These are phyloP conservation scores for Pristionchus fissidentatus DNA, from an alignment of 2,888 invertebrate species.

Conservation along the genomic window DNA sequence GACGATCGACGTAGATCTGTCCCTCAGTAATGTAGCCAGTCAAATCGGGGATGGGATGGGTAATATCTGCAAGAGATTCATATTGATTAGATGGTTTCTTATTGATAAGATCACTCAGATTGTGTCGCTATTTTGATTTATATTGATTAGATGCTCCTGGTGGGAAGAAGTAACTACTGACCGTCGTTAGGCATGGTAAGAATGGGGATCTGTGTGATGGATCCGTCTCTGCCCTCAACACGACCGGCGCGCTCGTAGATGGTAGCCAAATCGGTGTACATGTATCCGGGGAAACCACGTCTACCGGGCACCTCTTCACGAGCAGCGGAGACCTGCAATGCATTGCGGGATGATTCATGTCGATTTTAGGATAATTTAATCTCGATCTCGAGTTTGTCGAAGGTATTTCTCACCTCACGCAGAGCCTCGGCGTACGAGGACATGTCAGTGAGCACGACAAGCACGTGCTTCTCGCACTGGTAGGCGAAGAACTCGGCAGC, in stretches of 20 bases:
- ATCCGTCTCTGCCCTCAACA: conserved; percentile 97
- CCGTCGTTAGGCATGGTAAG: conserved; percentile 99
- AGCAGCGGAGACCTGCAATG: conserved; percentile 88
- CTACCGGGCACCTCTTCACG: conserved; percentile 99
- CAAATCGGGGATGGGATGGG: conserved; percentile 99
- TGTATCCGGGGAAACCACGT: conserved; percentile 99
- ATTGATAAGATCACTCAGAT: background rate
- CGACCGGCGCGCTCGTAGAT: conserved; percentile 99
- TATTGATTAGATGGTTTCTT: background rate
- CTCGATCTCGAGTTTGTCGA: background rate
- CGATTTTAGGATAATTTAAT: background rate
- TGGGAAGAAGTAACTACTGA: conserved; percentile 64
- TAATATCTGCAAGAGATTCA: conserved; percentile 85
- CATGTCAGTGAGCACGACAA: conserved; percentile 99
- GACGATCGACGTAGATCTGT: conserved; percentile 98
- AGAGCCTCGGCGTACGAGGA: conserved; percentile 99
- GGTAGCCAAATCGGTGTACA: conserved; percentile 99
- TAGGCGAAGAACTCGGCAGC: conserved; percentile 99
- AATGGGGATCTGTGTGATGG: conserved; percentile 99
- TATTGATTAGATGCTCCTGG: too few species aligned
- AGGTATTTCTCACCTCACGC: conserved; percentile 84
- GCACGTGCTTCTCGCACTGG: conserved; percentile 99
- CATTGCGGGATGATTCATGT: background rate
- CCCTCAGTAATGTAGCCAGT: conserved; percentile 99
- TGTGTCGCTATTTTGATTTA: too few species aligned